A percentile compares a stretch with the other conserved stretches of the same genome.
phyloP scores from a whole-genome alignment of 2,888 invertebrate genomes.

The Drosophila formosana region DNA sequence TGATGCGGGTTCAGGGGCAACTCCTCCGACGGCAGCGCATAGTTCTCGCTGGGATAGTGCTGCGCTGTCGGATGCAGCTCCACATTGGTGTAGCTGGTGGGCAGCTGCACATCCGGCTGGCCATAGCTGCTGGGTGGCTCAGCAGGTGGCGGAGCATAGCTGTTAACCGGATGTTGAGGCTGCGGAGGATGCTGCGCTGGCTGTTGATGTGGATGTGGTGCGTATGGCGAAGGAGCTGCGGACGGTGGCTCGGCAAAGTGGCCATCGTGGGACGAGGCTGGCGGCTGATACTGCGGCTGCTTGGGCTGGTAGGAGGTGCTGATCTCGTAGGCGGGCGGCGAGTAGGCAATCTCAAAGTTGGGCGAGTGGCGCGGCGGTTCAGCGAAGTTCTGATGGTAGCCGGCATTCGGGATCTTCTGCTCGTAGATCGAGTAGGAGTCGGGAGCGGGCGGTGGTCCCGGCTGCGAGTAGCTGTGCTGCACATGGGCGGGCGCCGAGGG shows the following conservation, averaged over 20 bases:
- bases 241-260: conserved; percentile 29
- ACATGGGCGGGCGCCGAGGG: conserved; percentile 49
- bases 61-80: conserved; percentile 34
- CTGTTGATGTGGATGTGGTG: conserved; percentile 18
- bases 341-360: conserved; percentile 78
- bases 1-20: conserved; percentile 82
- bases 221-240: conserved; percentile 16
- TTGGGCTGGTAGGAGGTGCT: conserved; percentile 62
- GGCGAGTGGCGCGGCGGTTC: conserved; percentile 70
- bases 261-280: conserved; percentile 49
- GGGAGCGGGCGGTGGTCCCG: conserved; percentile 33
- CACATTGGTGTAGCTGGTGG: conserved; percentile 20
- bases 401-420: conserved; percentile 74
- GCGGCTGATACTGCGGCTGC: conserved; percentile 50
- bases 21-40: conserved; percentile 75
- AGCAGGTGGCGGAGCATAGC: conserved; percentile 10
- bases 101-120: conserved; percentile 43
- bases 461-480: conserved; percentile 42
- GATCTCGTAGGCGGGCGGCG: conserved; percentile 80
- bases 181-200: not conserved
- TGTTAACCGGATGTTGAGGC: not conserved
- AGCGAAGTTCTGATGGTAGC: conserved; percentile 76
- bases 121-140: conserved; percentile 26
- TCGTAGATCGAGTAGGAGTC: conserved; percentile 72
- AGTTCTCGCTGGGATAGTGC: conserved; percentile 60